A percentile compares a stretch with the other conserved stretches of the same genome.
These are phyloP conservation scores for Sminthurides bifidus DNA, from an alignment of 1,140 invertebrate species.

Conservation along the genomic window DNA sequence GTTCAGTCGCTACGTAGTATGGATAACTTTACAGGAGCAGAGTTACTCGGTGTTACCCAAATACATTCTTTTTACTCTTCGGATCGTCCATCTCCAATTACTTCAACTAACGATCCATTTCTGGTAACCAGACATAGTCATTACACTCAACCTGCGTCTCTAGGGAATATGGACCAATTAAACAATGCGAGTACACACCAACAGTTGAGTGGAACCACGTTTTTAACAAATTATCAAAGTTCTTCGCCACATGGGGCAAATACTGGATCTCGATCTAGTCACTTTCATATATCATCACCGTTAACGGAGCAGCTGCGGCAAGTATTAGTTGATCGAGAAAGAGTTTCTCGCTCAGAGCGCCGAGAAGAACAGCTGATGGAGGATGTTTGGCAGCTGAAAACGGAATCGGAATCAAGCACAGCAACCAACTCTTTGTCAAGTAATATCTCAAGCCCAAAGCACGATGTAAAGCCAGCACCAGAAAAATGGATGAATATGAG, in stretches of 20 bases:
- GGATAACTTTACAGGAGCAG: not conserved
- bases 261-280: constrained; percentile 3
- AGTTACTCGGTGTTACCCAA: too few species aligned
- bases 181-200: constrained; percentile 5
- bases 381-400: constrained; percentile 20
- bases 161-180: constrained; percentile 5
- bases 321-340: constrained; percentile 61
- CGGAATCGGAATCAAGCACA: constrained; percentile 16
- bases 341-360: constrained; percentile 31
- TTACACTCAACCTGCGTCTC: constrained; percentile 23
- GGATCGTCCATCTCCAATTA: not conserved
- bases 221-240: not conserved
- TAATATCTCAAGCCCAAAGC: constrained; percentile 10
- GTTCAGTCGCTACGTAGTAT: constrained; percentile 8
- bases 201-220: not conserved
- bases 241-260: not conserved
- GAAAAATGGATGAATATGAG: constrained; percentile 29
- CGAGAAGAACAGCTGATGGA: constrained; percentile 8
- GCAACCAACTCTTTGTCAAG: constrained; percentile 17
- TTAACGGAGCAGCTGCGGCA: constrained; percentile 72
- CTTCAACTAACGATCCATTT: not conserved
- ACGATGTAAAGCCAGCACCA: not conserved
- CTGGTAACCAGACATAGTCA: constrained; percentile 6
- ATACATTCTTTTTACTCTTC: too few species aligned
- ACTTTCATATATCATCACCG: constrained; percentile 47